Base-by-base conservation (phyloP, 2,888 invertebrate genomes). In the Tubulanus polymorphus region DNA sequence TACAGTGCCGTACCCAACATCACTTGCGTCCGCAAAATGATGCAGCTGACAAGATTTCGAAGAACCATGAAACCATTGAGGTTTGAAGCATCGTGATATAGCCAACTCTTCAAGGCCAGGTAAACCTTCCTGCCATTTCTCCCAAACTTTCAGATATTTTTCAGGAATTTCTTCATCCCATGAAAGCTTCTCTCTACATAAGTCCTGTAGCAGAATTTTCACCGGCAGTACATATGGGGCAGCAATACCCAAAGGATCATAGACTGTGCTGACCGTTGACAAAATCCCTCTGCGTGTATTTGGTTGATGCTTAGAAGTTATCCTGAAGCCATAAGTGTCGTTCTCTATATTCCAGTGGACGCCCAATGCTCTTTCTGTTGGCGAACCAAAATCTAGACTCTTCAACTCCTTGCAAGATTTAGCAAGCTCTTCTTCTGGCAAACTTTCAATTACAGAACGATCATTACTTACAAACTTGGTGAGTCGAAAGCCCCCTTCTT, bases 21-120 rank as follows among this genome's bases (percentile, higher is more conserved):
- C 54, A 8, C 54, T 51, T 2, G 61, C 58, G 41, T 61, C 61
- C 5, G 56, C 47, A 37, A 61, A 59, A 10, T 23, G 10, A 48
- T 61, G 57, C 8, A 59, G 20, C 35, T 59, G 47, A 27, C 53
- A 50, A 10, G 54, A 35, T 3, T 18, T 18, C 20, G 23, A 8
- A 2, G 41, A 41, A 8, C 20, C 23, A n/a, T n/a, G n/a, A 15
- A 41, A 41, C 6, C 3, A 8, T 15, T 15, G 5, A 20, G 41
- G 41, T 15, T 15, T 5, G 41, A 41, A 5, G 23, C 41, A 20
- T 41, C 41, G 5, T 5, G 41, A 23, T 41, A 41, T 23, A 5
- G 41, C 5, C 3, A 41, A 20, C 3, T 8, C 3, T 15, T 41
- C 41, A 18, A 41, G 23, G 6, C 23, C 3, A 18, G 6, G 41